These are phyloP conservation scores for Drosophila kohkoa DNA, from an alignment of 1,140 invertebrate genomes.

Conservation along the genomic window DNA sequence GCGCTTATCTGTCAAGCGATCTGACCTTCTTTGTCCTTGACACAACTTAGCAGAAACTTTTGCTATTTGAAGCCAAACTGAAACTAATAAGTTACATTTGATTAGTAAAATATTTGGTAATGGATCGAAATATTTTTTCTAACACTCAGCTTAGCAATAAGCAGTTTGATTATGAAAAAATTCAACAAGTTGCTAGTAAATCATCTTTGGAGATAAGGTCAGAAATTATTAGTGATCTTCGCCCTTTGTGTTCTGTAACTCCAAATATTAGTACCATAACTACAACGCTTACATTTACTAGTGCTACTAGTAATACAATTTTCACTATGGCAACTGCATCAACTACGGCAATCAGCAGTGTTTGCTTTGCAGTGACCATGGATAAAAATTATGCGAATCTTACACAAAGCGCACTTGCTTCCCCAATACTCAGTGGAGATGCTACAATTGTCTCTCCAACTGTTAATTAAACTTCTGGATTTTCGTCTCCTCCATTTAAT, in stretches of 20 bases:
- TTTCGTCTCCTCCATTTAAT: neutral
- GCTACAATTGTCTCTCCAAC: neutral
- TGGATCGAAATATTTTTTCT: slow-evolving; percentile 4
- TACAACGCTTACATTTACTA: slow-evolving; percentile 22
- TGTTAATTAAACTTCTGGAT: too few relatives aligned
- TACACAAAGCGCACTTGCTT: slow-evolving; percentile 2
- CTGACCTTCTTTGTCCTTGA: neutral
- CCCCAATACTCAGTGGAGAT: slow-evolving; percentile 11
- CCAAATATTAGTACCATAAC: slow-evolving; percentile 4
- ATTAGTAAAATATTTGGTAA: neutral
- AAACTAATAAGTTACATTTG: neutral
- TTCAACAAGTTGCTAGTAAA: slow-evolving; percentile 9
- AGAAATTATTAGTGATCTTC: slow-evolving; percentile 6
- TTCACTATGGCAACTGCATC: slow-evolving; percentile 2
- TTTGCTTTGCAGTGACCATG: slow-evolving; percentile 7
- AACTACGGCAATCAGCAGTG: slow-evolving; percentile 18
- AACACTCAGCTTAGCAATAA: slow-evolving; percentile 27
- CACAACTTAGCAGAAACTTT: neutral
- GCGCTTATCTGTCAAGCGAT: neutral
- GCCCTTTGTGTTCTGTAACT: neutral
- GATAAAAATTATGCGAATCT: neutral
- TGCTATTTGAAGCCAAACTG: neutral
- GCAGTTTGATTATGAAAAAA: slow-evolving; percentile 17
- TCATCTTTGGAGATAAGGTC: slow-evolving; percentile 5
- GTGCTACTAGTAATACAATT: slow-evolving; percentile 9